A percentile compares a stretch with the other conserved stretches of the same genome.
Evolutionary conservation across 2,113 vertebrate species (phyloP).

Genomic region (Calonectris borealis): DNA sequence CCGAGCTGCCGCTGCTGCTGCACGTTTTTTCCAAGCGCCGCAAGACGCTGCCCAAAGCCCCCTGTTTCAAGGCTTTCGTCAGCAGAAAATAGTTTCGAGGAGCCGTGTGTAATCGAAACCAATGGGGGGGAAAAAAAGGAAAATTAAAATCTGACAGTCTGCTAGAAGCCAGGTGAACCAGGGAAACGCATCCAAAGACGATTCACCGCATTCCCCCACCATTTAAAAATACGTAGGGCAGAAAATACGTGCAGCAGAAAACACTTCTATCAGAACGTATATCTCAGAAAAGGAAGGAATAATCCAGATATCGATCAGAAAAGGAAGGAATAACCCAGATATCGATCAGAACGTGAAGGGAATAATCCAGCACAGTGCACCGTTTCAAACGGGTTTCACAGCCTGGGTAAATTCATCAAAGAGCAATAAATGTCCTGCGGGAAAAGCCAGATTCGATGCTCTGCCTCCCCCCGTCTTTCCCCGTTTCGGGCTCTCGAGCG

Average conservation of each 20-base stretch:
- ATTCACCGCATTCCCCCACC: neutral
- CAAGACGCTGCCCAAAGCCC: neutral
- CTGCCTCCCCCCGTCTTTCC: too few relatives aligned
- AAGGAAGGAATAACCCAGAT: neutral
- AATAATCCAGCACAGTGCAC: too few relatives aligned
- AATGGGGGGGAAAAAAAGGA: fast-evolving
- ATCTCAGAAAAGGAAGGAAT: neutral
- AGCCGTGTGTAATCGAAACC: neutral
- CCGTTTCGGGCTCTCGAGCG: fast-evolving
- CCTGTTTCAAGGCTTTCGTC: too few relatives aligned
- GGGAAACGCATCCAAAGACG: neutral
- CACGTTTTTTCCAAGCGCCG: neutral
- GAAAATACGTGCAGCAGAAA: neutral
- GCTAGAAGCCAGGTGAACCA: neutral
- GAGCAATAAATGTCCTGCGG: neutral
- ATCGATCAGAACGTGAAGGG: neutral
- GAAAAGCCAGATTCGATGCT: fast-evolving
- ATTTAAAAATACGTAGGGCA: neutral
- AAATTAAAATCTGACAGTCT: neutral
- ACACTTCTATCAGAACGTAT: neutral
- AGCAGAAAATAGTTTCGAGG: neutral
- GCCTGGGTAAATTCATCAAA: neutral
- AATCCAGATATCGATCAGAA: neutral
- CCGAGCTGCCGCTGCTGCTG: too few relatives aligned
- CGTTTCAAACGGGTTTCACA: too few relatives aligned